Conservation (phyloP, 2,113 vertebrate species). For the Oreotrochilus melanogaster region DNA sequence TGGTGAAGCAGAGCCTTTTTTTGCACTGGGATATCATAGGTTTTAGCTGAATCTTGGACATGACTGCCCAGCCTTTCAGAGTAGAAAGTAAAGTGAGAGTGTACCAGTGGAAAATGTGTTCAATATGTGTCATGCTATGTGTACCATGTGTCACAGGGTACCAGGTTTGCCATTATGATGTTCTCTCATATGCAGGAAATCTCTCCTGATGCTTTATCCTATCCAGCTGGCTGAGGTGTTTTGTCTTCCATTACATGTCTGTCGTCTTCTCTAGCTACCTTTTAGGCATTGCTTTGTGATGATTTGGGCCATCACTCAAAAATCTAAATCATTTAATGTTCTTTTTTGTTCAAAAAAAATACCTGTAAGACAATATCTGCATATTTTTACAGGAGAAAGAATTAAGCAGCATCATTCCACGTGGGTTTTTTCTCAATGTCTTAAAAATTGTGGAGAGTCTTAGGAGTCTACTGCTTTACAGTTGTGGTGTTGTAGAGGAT, state of each 20-base stretch:
- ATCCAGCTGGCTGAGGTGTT: background rate
- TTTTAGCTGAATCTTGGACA: background rate
- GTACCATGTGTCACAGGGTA: too few species aligned
- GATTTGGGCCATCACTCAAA: background rate
- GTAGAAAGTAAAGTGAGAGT: background rate
- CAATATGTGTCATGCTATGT: background rate
- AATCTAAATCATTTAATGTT: background rate
- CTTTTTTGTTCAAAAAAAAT: background rate
- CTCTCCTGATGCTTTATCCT: background rate
- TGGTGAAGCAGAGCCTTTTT: background rate
- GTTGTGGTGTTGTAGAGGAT: background rate
- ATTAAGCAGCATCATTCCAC: background rate
- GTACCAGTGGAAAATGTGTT: background rate
- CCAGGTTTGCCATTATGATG: background rate
- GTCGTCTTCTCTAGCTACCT: background rate
- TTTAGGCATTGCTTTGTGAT: background rate
- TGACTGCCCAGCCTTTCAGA: background rate
- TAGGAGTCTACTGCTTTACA: background rate
- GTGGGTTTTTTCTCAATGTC: fast-evolving
- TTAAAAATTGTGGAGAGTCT: background rate
- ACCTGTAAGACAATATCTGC: background rate
- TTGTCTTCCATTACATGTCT: background rate
- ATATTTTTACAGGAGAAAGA: background rate
- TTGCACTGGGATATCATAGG: background rate
- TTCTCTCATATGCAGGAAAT: background rate